Conservation (phyloP, 2,113 vertebrate species). For the Microtus pennsylvanicus region DNA sequence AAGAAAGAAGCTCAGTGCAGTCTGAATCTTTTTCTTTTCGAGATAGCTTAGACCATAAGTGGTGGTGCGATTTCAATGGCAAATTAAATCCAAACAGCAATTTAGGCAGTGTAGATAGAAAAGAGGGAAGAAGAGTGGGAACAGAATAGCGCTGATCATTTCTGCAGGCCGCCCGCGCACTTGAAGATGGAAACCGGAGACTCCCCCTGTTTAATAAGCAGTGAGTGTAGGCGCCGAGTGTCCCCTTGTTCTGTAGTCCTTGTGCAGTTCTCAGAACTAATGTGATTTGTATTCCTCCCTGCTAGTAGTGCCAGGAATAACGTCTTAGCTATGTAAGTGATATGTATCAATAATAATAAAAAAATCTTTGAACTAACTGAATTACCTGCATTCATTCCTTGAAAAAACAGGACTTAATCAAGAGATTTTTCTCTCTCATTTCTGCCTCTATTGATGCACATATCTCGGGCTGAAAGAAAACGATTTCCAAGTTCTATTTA, state of each 20-base stretch:
- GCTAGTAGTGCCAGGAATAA: background rate
- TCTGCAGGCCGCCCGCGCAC: background rate
- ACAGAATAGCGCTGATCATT: background rate
- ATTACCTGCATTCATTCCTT: background rate
- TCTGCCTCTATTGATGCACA: background rate
- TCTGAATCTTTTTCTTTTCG: background rate
- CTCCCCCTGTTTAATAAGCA: too few species aligned
- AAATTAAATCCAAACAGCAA: conserved; percentile 41
- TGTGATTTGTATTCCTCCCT: background rate
- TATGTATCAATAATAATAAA: too few species aligned
- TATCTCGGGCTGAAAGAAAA: background rate
- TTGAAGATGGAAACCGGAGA: background rate
- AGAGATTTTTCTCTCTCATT: background rate
- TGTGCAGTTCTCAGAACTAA: background rate
- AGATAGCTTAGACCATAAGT: background rate
- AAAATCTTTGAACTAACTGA: background rate
- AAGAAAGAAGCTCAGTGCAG: fast-evolving
- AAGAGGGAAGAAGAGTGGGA: background rate
- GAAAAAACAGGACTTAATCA: background rate
- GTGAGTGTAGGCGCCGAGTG: fast-evolving
- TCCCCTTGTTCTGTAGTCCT: background rate
- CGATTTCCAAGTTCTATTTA: background rate
- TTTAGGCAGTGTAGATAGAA: background rate
- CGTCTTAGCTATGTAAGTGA: background rate
- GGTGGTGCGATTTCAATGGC: background rate